Conservation (phyloP, 2,797 vertebrate genomes). For the Diplodus sargus region DNA sequence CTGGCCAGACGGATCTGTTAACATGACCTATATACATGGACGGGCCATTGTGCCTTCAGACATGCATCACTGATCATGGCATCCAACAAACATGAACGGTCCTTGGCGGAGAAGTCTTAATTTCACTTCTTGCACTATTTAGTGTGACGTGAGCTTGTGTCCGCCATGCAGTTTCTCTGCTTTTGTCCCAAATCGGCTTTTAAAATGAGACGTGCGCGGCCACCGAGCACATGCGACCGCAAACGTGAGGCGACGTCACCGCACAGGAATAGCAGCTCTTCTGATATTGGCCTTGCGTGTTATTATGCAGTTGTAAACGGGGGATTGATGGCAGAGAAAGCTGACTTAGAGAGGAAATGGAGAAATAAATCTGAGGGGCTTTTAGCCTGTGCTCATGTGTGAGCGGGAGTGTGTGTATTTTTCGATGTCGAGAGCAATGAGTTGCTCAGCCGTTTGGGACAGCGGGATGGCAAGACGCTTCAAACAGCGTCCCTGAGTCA, state of each 20-base stretch:
- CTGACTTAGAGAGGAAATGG: background rate
- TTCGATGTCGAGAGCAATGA: conserved; percentile 4
- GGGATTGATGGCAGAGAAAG: background rate
- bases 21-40: conserved; percentile 71
- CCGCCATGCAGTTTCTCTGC: background rate
- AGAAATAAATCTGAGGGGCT: background rate
- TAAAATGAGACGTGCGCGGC: background rate
- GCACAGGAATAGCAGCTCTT: background rate
- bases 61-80: conserved; percentile 37
- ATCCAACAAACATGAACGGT: conserved; percentile 44
- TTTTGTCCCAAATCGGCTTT: background rate
- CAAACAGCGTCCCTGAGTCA: conserved; percentile 26
- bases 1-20: conserved; percentile 72
- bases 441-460: background rate
- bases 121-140: conserved; percentile 18
- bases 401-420: background rate
- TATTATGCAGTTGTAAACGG: conserved; percentile 6
- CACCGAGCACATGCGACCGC: background rate
- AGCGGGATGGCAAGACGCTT: conserved; percentile 1
- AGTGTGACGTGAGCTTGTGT: background rate
- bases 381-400: conserved; percentile 1
- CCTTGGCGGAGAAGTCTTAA: conserved; percentile 15
- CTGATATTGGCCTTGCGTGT: background rate
- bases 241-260: background rate
- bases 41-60: conserved; percentile 40